Evolutionary conservation across 2,113 vertebrate genomes (phyloP).

Genomic region (Leucopsar rothschildi): DNA sequence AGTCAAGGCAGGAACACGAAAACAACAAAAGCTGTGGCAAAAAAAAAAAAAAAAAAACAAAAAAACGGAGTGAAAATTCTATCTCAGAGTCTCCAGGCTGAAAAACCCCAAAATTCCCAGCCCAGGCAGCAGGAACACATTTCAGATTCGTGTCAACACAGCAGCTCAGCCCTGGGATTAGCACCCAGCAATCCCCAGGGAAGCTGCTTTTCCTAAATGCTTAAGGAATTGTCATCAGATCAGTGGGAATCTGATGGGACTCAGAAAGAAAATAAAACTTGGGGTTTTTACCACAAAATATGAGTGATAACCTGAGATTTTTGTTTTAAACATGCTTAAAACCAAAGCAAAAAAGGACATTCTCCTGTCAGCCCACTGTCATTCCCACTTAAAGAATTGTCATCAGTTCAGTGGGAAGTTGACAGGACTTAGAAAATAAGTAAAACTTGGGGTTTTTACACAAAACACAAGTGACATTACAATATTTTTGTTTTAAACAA

Average conservation of each 20-base stretch:
- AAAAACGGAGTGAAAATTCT: not conserved
- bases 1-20: rapidly evolving
- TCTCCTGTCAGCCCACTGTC: not conserved
- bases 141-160: not conserved
- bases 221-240: not conserved
- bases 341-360: not conserved
- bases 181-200: not conserved
- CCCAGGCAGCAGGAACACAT: not conserved
- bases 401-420: not conserved
- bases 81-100: not conserved
- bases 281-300: not conserved
- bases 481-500: not conserved
- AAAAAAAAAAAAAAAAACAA: not conserved
- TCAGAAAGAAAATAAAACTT: not conserved
- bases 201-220: not conserved
- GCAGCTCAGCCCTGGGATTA: not conserved
- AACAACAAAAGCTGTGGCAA: not conserved
- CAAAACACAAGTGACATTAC: not conserved
- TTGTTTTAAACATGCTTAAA: not conserved
- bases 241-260: not conserved
- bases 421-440: not conserved
- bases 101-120: not conserved
- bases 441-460: not conserved
- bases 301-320: rapidly evolving
- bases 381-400: not conserved